A percentile compares a stretch with the other conserved stretches of the same genome.
Evolutionary conservation across 2,797 vertebrate species (phyloP).

Genomic region (Mormyrus hasselquistii): DNA sequence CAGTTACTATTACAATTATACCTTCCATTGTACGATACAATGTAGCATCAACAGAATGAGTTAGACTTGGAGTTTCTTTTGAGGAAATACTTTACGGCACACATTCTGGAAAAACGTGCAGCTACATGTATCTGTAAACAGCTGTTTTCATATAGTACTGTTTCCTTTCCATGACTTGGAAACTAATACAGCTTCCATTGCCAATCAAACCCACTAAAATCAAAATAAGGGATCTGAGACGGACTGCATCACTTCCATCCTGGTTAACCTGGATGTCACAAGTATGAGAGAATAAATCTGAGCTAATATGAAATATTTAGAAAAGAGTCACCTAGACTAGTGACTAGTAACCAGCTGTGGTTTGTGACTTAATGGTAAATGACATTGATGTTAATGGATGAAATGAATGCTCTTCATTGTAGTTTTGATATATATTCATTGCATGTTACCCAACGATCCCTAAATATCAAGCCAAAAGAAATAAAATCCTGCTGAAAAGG

Average conservation of each 20-base stretch:
- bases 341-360: not conserved
- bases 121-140: not conserved
- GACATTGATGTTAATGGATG: not conserved
- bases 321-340: not conserved
- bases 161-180: not conserved
- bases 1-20: not conserved
- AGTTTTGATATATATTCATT: slow-evolving; percentile 7
- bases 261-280: not conserved
- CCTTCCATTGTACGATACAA: not conserved
- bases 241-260: not conserved
- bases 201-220: not conserved
- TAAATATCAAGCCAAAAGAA: slow-evolving; percentile 8
- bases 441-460: slow-evolving; percentile 5
- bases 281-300: not conserved
- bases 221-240: not conserved
- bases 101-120: not conserved
- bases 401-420: not conserved
- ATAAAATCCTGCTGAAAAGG: not conserved
- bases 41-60: not conserved
- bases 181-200: not conserved
- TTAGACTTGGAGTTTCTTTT: not conserved
- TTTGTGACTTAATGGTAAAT: not conserved
- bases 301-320: not conserved
- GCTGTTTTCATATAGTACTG: not conserved
- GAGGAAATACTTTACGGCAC: not conserved